Evolutionary conservation across 2,113 vertebrate genomes (phyloP), one percentile per base, ranked within the genome.

Genomic region (Motacilla tschutschensis): DNA sequence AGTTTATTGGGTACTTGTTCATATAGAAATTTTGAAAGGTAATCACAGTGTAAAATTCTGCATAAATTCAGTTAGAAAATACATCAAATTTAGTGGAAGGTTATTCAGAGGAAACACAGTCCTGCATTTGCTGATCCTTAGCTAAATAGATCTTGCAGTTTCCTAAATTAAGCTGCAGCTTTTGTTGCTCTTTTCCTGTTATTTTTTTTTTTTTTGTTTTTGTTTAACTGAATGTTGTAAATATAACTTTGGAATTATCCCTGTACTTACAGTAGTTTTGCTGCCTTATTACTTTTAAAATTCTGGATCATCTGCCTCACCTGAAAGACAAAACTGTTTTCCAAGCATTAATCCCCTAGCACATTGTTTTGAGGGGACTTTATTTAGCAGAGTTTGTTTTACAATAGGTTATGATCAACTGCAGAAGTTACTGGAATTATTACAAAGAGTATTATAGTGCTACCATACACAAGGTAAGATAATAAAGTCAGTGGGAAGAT

Each of bases 301-400:
- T 60, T 59, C 58, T 31, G 17, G 4, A 29, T 71, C 9, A 12
- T 9, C 4, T 2, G 1, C 5, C 4, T 41, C 1, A 12, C 3
- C 25, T 26, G 36, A 46, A 60, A 54, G 29, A 35, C 24, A 20
- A 41, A 73, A 46, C 2, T 71, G 7, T 63, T 78, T 91, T 71
- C 18, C 22, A 59, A 35, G 8, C 5, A 3, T 44, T 66, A 51
- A 62, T 43, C 4, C 13, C 5, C 8, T 35, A 53, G 20, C 0
- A 1, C 4, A 2, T 58, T 51, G 10, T 44, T 82, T 75, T 53
- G 21, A 43, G 7, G 7, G 8, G 21, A 50, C 17, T 69, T 77
- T 31, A 78, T 80, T 54, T 71, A 28, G 10, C 40, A 40, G 26
- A 22, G 20, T 40, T 93, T 80, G 14, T 40, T 81, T 66, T 73